Evolutionary conservation across 2,888 invertebrate genomes (phyloP).

Genomic region (Fabriciana adippe): DNA sequence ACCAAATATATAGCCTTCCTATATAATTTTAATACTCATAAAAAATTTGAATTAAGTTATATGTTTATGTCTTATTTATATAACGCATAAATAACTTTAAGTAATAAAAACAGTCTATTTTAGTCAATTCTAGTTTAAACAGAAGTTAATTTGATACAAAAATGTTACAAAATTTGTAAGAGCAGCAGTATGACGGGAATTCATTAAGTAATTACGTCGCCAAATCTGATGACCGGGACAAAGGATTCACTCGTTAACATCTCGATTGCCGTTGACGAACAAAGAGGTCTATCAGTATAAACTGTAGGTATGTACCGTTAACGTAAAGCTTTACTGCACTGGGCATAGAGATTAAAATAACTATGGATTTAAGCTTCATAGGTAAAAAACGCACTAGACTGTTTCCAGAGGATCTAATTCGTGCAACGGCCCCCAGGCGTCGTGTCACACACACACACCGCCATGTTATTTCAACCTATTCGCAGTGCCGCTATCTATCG

Average conservation of each 20-base stretch:
- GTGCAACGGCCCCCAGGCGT: slow-evolving; percentile 31
- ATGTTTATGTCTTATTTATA: too few relatives aligned
- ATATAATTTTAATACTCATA: too few relatives aligned
- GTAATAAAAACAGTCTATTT: too few relatives aligned
- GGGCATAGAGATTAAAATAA: slow-evolving; percentile 22
- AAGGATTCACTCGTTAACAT: slow-evolving; percentile 35
- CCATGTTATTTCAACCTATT: slow-evolving; percentile 35
- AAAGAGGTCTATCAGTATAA: slow-evolving; percentile 30
- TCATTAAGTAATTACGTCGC: slow-evolving; percentile 23
- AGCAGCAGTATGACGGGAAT: neutral
- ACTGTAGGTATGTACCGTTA: slow-evolving; percentile 7
- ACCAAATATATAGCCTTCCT: too few relatives aligned
- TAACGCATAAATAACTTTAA: too few relatives aligned
- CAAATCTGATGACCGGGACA: slow-evolving; percentile 29
- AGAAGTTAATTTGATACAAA: too few relatives aligned
- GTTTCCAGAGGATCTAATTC: slow-evolving; percentile 32
- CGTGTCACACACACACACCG: slow-evolving; percentile 30
- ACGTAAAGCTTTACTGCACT: slow-evolving; percentile 8
- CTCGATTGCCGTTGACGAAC: slow-evolving; percentile 37
- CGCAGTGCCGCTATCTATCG: slow-evolving; percentile 34
- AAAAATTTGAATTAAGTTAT: too few relatives aligned
- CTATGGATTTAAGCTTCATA: slow-evolving; percentile 10
- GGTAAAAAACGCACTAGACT: slow-evolving; percentile 27
- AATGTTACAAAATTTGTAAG: too few relatives aligned
- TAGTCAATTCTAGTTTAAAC: too few relatives aligned